Evolutionary conservation across 1,140 invertebrate species (phyloP).

Genomic region (Drosophila murphyi): DNA sequence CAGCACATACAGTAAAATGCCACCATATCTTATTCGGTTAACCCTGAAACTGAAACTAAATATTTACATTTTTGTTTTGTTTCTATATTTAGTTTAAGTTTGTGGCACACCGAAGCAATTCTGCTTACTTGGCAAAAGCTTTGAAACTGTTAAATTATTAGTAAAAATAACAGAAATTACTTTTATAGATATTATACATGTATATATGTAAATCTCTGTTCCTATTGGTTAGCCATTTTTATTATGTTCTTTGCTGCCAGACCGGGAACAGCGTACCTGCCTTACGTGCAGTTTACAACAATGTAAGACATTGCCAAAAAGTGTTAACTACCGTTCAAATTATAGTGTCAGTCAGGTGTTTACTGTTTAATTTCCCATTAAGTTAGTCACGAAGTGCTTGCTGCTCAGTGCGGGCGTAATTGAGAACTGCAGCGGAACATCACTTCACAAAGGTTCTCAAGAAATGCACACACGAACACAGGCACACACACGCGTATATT

Average conservation of each 20-base stretch:
- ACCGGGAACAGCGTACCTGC: too few relatives aligned
- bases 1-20: conserved; percentile 2
- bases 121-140: conserved; percentile 5
- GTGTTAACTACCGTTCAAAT: not conserved
- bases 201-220: too few relatives aligned
- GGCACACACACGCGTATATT: not conserved
- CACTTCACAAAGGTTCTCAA: not conserved
- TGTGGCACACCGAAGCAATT: not conserved
- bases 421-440: conserved; percentile 4
- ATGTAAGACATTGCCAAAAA: too few relatives aligned
- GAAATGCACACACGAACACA: not conserved
- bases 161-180: not conserved
- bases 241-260: too few relatives aligned
- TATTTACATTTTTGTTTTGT: not conserved
- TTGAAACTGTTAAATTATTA: not conserved
- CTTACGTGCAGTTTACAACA: too few relatives aligned
- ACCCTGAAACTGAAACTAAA: not conserved
- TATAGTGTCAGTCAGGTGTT: not conserved
- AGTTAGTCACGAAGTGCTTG: not conserved
- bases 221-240: too few relatives aligned
- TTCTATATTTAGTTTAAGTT: not conserved
- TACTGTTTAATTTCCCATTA: not conserved
- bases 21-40: not conserved
- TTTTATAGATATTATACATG: too few relatives aligned
- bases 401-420: not conserved